A percentile compares a stretch with the other conserved stretches of the same genome.
These are phyloP conservation scores for Brienomyrus longianalis DNA, from an alignment of 2,113 vertebrate genomes.

Conservation along the genomic window DNA sequence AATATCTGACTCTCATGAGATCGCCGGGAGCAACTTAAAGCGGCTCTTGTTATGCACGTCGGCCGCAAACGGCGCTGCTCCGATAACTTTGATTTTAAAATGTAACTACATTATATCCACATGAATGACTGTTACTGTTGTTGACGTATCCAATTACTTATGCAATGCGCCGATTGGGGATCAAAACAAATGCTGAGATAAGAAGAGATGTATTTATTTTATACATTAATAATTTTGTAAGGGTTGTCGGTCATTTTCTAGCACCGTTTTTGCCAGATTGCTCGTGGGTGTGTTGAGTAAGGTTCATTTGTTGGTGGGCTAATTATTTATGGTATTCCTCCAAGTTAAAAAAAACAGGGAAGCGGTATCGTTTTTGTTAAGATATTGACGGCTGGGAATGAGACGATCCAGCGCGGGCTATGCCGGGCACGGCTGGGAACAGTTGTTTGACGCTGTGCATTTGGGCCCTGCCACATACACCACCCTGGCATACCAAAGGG, in stretches of 20 bases:
- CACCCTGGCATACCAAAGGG: background rate
- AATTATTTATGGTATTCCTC: background rate
- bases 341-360: background rate
- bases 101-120: background rate
- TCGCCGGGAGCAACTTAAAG: conserved; percentile 13
- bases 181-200: background rate
- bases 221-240: background rate
- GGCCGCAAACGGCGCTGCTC: conserved; percentile 3
- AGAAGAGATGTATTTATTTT: background rate
- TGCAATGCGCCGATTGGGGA: background rate
- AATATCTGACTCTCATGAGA: conserved; percentile 33
- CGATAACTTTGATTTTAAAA: conserved; percentile 9
- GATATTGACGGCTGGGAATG: background rate
- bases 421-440: background rate
- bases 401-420: background rate
- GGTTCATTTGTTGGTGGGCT: background rate
- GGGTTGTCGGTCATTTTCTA: background rate
- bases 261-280: background rate
- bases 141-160: background rate
- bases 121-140: background rate
- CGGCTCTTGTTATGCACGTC: background rate
- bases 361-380: background rate
- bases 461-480: background rate
- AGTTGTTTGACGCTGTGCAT: background rate
- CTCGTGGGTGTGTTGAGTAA: background rate